phyloP scores from a whole-genome alignment of 2,888 invertebrate species.

The Linyphia triangularis region DNA sequence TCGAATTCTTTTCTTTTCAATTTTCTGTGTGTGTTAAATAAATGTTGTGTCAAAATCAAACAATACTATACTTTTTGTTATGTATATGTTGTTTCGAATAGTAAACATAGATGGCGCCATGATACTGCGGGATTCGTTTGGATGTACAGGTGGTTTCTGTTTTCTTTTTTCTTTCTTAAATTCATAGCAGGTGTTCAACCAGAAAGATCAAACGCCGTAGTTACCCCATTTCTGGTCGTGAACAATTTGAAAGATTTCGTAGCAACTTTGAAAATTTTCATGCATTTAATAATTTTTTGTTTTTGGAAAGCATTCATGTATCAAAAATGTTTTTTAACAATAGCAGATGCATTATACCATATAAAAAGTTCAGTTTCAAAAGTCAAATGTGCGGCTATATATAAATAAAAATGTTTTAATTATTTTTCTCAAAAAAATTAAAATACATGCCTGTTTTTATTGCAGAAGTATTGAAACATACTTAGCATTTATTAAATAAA shows the following conservation, averaged over 20 bases:
- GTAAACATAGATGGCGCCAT: conserved; percentile 17
- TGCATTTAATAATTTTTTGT: not conserved
- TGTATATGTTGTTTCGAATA: not conserved
- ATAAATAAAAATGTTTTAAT: no score
- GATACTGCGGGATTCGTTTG: not conserved
- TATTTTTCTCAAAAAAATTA: no score
- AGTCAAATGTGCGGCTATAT: no score
- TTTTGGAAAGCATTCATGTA: no score
- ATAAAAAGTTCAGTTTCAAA: no score
- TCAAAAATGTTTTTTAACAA: no score
- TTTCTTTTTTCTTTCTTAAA: conserved; percentile 2
- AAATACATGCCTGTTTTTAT: no score
- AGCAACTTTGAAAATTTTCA: not conserved
- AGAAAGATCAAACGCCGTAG: not conserved
- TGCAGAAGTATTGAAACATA: no score
- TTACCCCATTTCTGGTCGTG: no score
- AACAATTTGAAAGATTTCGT: no score
- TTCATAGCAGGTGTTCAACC: conserved; percentile 25
- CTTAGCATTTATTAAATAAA: no score
- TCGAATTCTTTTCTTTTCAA: not conserved
- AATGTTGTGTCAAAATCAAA: not conserved
- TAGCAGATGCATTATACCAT: no score
- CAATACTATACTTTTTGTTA: not conserved
- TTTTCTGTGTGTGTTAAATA: not conserved
- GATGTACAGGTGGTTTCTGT: conserved; percentile 46